Evolutionary conservation across 2,797 vertebrate species (phyloP), one percentile per base, ranked within the genome.

Genomic region (Discoglossus pictus): DNA sequence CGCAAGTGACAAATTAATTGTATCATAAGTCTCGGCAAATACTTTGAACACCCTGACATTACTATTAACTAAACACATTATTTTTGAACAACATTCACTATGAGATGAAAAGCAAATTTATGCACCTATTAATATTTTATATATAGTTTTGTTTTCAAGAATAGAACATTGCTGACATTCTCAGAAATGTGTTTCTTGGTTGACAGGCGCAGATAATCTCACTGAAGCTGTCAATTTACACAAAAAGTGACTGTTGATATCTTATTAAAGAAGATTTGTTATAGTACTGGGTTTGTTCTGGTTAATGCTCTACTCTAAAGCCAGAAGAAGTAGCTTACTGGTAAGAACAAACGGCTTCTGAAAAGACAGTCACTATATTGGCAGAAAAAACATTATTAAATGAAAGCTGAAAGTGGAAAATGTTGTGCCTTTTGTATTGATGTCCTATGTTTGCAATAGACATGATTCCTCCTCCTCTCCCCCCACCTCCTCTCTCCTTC

Each of bases 21-120:
- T 66, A 12, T 75, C 12, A 9, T 73, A 72, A 72, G 48, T 76
- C 72, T 80, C 55, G 56, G 43, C 68, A 74, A 74, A 72, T 73
- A 42, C 47, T 73, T 2, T 64, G 56, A 53, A 31, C 79, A 35
- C 24, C 15, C 16, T 82, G 65, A 51, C 63, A 56, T 38, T 56
- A 38, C 52, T 48, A n/a, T 47, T 31, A 47, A 56, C 42, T 11
- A 31, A 31, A 31, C 4, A 46, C 40, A 39, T 65, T 65, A 35
- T 46, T 38, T 31, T 65, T 65, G 25, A 55, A 64, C 48, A 64
- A 8, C 50, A 24, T 24, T 65, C 51, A 35, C 24, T 7, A 20
- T 10, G 31, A 65, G 62, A 65, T 65, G 62, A 65, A 65, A 65
- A 65, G 50, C 51, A 46, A 46, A 54, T 54, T 48, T 66, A 66